phyloP scores from a whole-genome alignment of 1,140 invertebrate species.

The Trichonephila clavipes region DNA sequence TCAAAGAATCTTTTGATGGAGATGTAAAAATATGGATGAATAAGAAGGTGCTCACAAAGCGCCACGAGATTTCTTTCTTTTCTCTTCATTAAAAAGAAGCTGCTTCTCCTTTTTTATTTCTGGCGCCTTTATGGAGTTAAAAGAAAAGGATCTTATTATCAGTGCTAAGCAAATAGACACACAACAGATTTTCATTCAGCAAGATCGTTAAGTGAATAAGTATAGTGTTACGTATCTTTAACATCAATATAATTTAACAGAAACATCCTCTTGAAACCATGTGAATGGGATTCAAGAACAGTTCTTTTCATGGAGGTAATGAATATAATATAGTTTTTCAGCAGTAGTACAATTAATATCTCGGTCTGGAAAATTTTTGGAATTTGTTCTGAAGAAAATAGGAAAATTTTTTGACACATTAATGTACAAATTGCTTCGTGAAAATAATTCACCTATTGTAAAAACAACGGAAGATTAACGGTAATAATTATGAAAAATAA shows the following conservation, averaged over 20 bases:
- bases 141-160: background rate
- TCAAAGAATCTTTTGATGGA: background rate
- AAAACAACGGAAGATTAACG: too few species aligned
- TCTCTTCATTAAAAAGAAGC: background rate
- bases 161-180: background rate
- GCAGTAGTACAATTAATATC: background rate
- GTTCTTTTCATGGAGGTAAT: background rate
- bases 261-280: background rate
- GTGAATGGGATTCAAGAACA: background rate
- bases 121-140: background rate
- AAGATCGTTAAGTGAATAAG: background rate
- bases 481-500: too few species aligned
- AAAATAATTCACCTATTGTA: too few species aligned
- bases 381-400: background rate
- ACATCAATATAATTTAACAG: background rate
- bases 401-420: too few species aligned
- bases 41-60: background rate
- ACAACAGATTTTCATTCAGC: background rate
- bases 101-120: background rate
- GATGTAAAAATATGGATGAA: background rate
- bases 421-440: too few species aligned
- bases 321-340: background rate
- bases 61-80: background rate
- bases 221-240: slow-evolving; percentile 2
- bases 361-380: too few species aligned